phyloP scores from a whole-genome alignment of 2,113 vertebrate species.

The Panurus biarmicus region DNA sequence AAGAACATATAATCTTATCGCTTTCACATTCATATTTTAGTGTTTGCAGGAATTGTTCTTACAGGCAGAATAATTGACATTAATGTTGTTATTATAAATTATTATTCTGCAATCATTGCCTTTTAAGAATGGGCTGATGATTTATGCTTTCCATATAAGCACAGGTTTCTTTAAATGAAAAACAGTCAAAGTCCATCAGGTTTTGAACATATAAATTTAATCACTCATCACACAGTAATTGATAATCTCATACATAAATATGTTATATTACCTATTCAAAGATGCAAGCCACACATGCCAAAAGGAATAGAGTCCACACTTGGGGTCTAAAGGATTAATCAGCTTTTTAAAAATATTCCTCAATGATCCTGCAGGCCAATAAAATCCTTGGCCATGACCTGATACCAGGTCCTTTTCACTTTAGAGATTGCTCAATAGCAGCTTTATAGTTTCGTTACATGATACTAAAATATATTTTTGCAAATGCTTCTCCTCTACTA shows the following conservation, averaged over 20 bases:
- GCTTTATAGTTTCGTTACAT: not conserved
- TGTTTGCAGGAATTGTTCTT: not conserved
- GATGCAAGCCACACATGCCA: not conserved
- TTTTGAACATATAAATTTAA: constrained; percentile 33
- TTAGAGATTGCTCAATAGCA: not conserved
- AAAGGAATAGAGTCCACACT: not conserved
- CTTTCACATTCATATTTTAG: not conserved
- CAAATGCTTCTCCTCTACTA: not conserved
- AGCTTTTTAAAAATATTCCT: not conserved
- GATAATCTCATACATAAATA: constrained; percentile 45
- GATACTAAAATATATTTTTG: not conserved
- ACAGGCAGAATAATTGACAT: constrained; percentile 16
- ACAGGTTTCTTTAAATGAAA: not conserved
- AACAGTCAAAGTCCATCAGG: constrained; percentile 26
- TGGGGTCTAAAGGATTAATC: not conserved
- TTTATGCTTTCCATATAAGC: constrained; percentile 2
- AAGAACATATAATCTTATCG: not conserved
- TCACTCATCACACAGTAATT: constrained; percentile 25
- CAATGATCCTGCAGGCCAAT: not conserved
- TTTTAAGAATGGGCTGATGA: constrained; percentile 6
- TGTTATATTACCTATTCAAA: not conserved
- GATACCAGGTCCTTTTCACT: not conserved
- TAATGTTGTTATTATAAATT: constrained; percentile 39
- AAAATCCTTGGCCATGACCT: not conserved
- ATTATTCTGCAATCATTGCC: constrained; percentile 25